Evolutionary conservation across 2,113 vertebrate genomes (phyloP).

Genomic region (Chrysochloris asiatica): DNA sequence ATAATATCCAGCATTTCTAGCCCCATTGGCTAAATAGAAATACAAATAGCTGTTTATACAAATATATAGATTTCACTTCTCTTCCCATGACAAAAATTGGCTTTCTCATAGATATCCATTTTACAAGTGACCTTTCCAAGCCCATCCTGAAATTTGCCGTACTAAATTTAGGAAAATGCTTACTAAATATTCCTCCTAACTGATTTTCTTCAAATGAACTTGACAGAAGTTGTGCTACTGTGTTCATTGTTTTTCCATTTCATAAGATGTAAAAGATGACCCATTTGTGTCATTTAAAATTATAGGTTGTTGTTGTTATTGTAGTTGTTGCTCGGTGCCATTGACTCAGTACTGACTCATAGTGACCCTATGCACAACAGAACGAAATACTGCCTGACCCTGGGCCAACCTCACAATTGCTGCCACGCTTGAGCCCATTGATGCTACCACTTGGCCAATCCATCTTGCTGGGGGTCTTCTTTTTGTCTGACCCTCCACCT

Average conservation of each 20-base stretch:
- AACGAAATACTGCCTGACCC: too few relatives aligned
- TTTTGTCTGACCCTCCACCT: too few relatives aligned
- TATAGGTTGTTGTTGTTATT: too few relatives aligned
- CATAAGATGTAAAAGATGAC: neutral
- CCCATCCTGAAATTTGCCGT: slow-evolving; percentile 26
- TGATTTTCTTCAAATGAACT: slow-evolving; percentile 12
- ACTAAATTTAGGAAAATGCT: slow-evolving; percentile 14
- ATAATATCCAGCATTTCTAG: neutral
- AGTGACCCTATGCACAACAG: too few relatives aligned
- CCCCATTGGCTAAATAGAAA: slow-evolving; percentile 40
- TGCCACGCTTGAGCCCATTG: too few relatives aligned
- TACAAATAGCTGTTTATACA: neutral
- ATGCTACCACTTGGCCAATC: too few relatives aligned
- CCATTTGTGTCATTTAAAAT: too few relatives aligned
- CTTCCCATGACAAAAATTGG: slow-evolving; percentile 24
- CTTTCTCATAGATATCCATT: neutral
- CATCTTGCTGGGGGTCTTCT: too few relatives aligned
- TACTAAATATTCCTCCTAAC: neutral
- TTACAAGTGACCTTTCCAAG: slow-evolving; percentile 31
- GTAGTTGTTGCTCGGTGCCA: too few relatives aligned
- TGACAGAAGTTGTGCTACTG: neutral
- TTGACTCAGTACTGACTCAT: too few relatives aligned
- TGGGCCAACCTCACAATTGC: too few relatives aligned
- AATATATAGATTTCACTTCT: slow-evolving; percentile 20
- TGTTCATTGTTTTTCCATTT: slow-evolving; percentile 9